Base-by-base conservation (phyloP, 2,797 vertebrate genomes). In the Mus spretus region DNA sequence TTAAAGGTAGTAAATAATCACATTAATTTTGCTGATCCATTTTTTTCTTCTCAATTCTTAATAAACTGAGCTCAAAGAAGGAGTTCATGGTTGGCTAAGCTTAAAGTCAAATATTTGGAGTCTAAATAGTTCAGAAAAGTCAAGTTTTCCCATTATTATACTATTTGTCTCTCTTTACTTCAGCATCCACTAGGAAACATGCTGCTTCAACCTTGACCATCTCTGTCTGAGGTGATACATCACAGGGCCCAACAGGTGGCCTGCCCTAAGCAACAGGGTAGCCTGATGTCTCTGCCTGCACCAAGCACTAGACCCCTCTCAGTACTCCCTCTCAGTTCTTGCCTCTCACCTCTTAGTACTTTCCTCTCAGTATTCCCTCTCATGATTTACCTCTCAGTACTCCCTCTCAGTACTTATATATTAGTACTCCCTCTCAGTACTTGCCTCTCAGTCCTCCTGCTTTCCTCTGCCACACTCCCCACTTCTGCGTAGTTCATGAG, bases 1-100 rank as follows among this genome's bases (percentile, higher is more conserved):
- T 96, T 12, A 91, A 96, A 91, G 81, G 37, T 81, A 14, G 44
- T 74, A 97, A 96, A 65, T 67, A 93, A 59, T 31, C 44, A 24
- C 6, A 20, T 61, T 80, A 40, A 88, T 96, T 82, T 57, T 47
- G n/a, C 12, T 63, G 31, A 63, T 93, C 10, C 53, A 44, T 92
- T 77, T 83, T 10, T 82, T 11, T 2, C 0, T 13, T 57, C 15
- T 50, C 34, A 20, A 34, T 22, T 70, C 53, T 28, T 83, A 61
- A 70, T 80, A 53, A 67, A 77, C 17, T 88, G 63, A 95, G 80
- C 59, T 84, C 74, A 70, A 34, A 96, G 90, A 90, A 85, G 28
- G 72, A 91, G 10, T 47, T 22, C 6, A 9, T 63, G 34, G 9
- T 13, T 24, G n/a, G 67, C 74, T 82, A 57, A 93, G 93, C 67